phyloP scores from a whole-genome alignment of 2,888 invertebrate genomes.

The Eupeodes latifasciatus region DNA sequence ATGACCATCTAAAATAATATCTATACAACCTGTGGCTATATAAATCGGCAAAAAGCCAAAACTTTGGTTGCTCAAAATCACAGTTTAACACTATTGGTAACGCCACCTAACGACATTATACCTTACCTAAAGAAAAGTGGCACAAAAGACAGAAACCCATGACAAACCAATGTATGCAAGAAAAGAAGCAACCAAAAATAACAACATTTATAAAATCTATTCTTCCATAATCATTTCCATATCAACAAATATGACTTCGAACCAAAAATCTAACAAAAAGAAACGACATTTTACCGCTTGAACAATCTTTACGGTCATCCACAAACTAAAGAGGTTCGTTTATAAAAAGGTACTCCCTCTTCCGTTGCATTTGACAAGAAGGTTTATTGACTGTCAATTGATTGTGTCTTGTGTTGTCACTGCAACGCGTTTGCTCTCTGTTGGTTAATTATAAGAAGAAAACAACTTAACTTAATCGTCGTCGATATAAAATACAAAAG shows the following conservation, averaged over 20 bases:
- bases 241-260: constrained; percentile 27
- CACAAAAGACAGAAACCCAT: constrained; percentile 22
- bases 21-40: background rate
- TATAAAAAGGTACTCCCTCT: background rate
- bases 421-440: constrained; percentile 13
- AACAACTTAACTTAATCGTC: background rate
- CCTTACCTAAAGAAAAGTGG: constrained; percentile 22
- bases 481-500: constrained; percentile 17
- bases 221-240: constrained; percentile 25
- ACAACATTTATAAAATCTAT: constrained; percentile 8
- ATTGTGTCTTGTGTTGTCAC: constrained; percentile 15
- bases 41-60: constrained; percentile 29
- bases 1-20: background rate
- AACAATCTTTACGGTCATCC: constrained; percentile 29
- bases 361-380: constrained; percentile 32
- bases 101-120: constrained; percentile 43
- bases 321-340: background rate
- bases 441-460: constrained; percentile 25
- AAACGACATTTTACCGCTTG: constrained; percentile 51
- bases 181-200: constrained; percentile 18
- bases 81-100: constrained; percentile 36
- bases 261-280: constrained; percentile 17
- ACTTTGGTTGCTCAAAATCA: constrained; percentile 28
- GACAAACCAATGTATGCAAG: too few species aligned
- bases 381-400: constrained; percentile 57